Percentiles rank a stretch among this genome's conserved stretches.
These are phyloP conservation scores for Psilanteris sp. DNA, from an alignment of 1,140 invertebrate genomes.

Conservation along the genomic window DNA sequence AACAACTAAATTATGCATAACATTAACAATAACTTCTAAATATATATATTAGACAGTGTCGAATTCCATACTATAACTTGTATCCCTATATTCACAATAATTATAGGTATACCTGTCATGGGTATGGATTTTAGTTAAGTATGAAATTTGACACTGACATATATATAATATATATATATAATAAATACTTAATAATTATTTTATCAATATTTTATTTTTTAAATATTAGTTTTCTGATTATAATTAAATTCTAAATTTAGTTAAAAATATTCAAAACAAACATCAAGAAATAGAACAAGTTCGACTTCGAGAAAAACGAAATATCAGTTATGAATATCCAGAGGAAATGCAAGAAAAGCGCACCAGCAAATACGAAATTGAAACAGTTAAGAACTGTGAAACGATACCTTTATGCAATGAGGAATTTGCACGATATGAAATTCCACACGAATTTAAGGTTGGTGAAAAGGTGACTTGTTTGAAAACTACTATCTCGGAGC, in stretches of 20 bases:
- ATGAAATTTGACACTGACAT: no score
- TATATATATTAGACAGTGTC: no score
- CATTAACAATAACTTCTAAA: no score
- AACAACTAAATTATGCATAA: no score
- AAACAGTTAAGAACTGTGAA: slow-evolving; percentile 48
- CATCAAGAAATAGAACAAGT: slow-evolving; percentile 44
- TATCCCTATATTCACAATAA: no score
- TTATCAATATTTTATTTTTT: no score
- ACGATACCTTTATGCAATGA: slow-evolving; percentile 32
- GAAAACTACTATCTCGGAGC: slow-evolving; percentile 75
- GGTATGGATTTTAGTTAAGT: no score
- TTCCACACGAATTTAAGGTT: slow-evolving; percentile 80
- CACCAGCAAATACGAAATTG: slow-evolving; percentile 70
- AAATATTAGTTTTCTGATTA: neutral
- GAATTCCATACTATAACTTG: no score
- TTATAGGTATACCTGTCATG: no score
- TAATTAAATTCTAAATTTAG: slow-evolving; percentile 14
- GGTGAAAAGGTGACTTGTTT: slow-evolving; percentile 81
- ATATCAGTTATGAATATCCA: slow-evolving; percentile 54
- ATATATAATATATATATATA: no score
- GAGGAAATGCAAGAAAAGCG: slow-evolving; percentile 71
- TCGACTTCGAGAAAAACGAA: slow-evolving; percentile 46
- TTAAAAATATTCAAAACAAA: slow-evolving; percentile 27
- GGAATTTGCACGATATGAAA: slow-evolving; percentile 67
- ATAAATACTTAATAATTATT: no score